Percentiles rank a stretch among this genome's conserved stretches.
phyloP scores from a whole-genome alignment of 2,888 invertebrate species.

The Argyresthia goedartella region DNA sequence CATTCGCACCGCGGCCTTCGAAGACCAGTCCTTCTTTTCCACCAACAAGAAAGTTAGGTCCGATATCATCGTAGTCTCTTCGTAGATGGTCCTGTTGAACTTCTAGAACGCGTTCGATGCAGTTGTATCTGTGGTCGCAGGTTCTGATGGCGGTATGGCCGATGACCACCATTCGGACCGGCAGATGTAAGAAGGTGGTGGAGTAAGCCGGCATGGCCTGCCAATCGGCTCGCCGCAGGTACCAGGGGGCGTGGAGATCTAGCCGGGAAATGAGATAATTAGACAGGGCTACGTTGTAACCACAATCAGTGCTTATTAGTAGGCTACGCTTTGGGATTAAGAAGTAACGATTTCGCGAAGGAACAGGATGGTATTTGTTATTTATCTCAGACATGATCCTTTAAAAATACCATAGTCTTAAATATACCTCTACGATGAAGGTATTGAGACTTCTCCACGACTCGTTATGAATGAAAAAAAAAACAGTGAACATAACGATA shows the following conservation, averaged over 20 bases:
- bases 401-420: too few species aligned
- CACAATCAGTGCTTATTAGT: too few species aligned
- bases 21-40: conserved; percentile 39
- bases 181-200: conserved; percentile 28
- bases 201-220: conserved; percentile 40
- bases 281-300: too few species aligned
- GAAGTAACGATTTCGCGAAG: too few species aligned
- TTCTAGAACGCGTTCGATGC: conserved; percentile 30
- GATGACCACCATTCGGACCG: conserved; percentile 36
- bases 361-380: too few species aligned
- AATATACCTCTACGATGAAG: too few species aligned
- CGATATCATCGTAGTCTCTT: conserved; percentile 37
- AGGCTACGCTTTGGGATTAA: too few species aligned
- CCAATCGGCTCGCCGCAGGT: conserved; percentile 50
- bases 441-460: too few species aligned
- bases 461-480: too few species aligned
- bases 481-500: too few species aligned
- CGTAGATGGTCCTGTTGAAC: conserved; percentile 37
- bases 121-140: conserved; percentile 30
- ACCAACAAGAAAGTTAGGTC: conserved; percentile 47
- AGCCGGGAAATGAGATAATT: conserved; percentile 14
- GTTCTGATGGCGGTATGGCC: conserved; percentile 36
- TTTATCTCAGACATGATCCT: too few species aligned
- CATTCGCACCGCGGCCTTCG: conserved; percentile 51
- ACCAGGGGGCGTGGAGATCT: conserved; percentile 53